Percentiles rank a stretch among this genome's conserved stretches.
These are phyloP conservation scores for Lasiurus cinereus DNA, from an alignment of 2,113 vertebrate species.

Conservation along the genomic window DNA sequence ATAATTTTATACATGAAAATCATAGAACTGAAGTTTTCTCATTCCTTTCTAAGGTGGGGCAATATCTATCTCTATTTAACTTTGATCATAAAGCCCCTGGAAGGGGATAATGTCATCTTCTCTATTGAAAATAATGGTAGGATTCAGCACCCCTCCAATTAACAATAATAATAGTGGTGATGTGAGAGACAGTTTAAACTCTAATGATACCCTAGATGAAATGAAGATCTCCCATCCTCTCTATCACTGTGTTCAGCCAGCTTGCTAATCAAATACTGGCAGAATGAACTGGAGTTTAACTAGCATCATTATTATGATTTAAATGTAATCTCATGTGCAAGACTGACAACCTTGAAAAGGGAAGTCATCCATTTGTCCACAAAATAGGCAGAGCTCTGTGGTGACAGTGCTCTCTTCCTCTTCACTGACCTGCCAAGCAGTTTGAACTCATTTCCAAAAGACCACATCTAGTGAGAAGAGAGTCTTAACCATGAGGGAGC, in stretches of 20 bases:
- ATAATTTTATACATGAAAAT: background rate
- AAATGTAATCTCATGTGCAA: conserved; percentile 74
- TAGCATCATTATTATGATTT: conserved; percentile 78
- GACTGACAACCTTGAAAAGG: conserved; percentile 81
- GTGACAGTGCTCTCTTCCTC: conserved; percentile 45
- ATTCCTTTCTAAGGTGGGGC: conserved; percentile 24
- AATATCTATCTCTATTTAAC: conserved; percentile 45
- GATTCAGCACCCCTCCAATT: conserved; percentile 54
- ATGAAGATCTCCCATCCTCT: conserved; percentile 72
- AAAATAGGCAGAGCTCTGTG: conserved; percentile 56
- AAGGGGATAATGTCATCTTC: conserved; percentile 52
- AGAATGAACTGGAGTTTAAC: conserved; percentile 68
- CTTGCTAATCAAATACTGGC: conserved; percentile 84
- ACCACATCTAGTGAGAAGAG: conserved; percentile 77
- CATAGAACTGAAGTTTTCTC: conserved; percentile 23
- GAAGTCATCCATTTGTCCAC: conserved; percentile 73
- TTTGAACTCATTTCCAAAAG: conserved; percentile 67
- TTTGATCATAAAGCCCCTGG: conserved; percentile 33
- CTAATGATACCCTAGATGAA: conserved; percentile 78
- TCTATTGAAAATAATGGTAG: conserved; percentile 49
- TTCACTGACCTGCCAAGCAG: conserved; percentile 68
- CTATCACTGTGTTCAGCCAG: conserved; percentile 67
- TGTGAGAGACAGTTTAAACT: conserved; percentile 56
- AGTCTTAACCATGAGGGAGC: conserved; percentile 18
- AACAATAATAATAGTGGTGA: conserved; percentile 74